Evolutionary conservation across 2,113 vertebrate species (phyloP), one percentile per base, ranked within the genome.

Genomic region (Cyprinodon tularosa): DNA sequence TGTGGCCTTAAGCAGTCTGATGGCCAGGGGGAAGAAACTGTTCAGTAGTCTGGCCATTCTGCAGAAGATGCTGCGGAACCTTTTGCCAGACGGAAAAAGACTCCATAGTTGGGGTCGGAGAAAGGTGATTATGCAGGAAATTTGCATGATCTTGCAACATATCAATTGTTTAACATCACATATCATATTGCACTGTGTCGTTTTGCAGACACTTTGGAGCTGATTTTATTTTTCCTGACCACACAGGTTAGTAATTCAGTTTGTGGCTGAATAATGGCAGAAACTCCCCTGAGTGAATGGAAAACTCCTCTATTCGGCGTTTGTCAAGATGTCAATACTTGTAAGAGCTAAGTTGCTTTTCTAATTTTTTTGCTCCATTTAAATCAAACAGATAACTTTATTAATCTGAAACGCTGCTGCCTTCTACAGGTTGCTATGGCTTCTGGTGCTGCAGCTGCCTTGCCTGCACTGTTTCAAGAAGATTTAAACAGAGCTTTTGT

Each of bases 381-480:
- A 60, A 11, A 22, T 36, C 6, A 61, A 61, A 22, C 11, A 29
- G 12, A 5, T 29, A 36, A 14, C n/a, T 66, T 29, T 5, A 14
- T n/a, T 0, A 29, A 0, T 53, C 13, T 64, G 0, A 5, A 48
- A 10, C n/a, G 3, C 5, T 0, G 4, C 4, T 20, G 0, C 62
- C 66, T 59, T 17, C 65, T 22, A 48, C 62, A 78, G 69, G 76
- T 0, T 78, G 76, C 69, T 78, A 72, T 72, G 76, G 76, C 1
- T 78, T 67, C 69, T 78, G 76, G 76, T 78, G 76, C 2, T 0
- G 63, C 37, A 53, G 63, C 17, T 78, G 50, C 0, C 76, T 78
- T 12, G 53, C 76, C 57, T 53, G 76, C 63, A 67, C 63, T 0
- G 69, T 78, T 38, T 67, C 76, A 67, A 12, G 53, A 50, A 48